A percentile compares a stretch with the other conserved stretches of the same genome.
phyloP scores from a whole-genome alignment of 2,797 vertebrate species.

The Lagorchestes hirsutus region DNA sequence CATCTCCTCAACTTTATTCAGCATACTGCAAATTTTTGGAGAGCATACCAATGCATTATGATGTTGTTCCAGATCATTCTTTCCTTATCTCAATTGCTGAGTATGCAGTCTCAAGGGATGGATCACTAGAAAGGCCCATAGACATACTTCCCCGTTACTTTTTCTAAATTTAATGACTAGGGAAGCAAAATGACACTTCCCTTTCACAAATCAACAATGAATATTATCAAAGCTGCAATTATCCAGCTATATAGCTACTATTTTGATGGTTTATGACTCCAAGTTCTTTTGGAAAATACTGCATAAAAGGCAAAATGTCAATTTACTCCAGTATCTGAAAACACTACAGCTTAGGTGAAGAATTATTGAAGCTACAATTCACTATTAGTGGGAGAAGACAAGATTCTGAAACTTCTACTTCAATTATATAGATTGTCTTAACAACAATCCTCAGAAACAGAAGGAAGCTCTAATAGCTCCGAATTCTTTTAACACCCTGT shows the following conservation, averaged over 20 bases:
- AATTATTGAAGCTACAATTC: neutral
- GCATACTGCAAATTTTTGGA: neutral
- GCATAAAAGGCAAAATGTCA: neutral
- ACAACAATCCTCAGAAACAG: conserved; percentile 7
- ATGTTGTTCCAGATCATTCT: conserved; percentile 19
- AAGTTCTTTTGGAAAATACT: neutral
- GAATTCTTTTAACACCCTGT: conserved; percentile 33
- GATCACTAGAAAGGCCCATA: neutral
- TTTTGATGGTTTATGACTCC: neutral
- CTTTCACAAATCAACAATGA: conserved; percentile 8
- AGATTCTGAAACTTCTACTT: conserved; percentile 14
- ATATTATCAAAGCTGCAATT: neutral
- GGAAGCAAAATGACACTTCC: neutral
- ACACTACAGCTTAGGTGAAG: neutral
- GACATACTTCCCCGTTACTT: neutral
- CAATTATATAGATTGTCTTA: conserved; percentile 39
- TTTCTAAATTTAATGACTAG: conserved; percentile 26
- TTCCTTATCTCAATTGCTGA: conserved; percentile 35
- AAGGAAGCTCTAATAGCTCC: conserved; percentile 16
- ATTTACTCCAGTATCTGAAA: neutral
- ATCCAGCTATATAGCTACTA: neutral
- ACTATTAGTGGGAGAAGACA: conserved; percentile 31
- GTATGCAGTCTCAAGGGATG: neutral
- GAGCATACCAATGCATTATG: neutral
- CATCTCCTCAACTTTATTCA: neutral